A percentile compares a stretch with the other conserved stretches of the same genome.
Evolutionary conservation across 2,888 invertebrate species (phyloP).

Genomic region (Stegana nigrithorax): DNA sequence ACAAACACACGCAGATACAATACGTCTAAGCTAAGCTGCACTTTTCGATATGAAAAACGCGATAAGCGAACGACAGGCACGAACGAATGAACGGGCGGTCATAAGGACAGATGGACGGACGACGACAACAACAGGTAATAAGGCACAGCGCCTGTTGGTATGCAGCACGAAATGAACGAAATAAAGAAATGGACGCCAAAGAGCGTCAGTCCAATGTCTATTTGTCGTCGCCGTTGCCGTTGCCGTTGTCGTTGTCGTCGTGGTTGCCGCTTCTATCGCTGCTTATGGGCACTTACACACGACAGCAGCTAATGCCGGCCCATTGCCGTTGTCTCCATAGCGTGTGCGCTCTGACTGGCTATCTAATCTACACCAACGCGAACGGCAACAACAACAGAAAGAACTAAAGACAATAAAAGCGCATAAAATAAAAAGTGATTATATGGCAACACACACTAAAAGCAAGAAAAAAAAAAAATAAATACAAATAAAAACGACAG

Average conservation of each 20-base stretch:
- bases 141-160: conserved; percentile 41
- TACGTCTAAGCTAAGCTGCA: not conserved
- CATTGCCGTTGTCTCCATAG: conserved; percentile 40
- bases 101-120: no score
- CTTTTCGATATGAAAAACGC: conserved; percentile 10
- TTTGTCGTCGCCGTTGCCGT: not conserved
- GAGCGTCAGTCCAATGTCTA: not conserved
- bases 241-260: not conserved
- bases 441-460: no score
- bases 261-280: not conserved
- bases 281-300: not conserved
- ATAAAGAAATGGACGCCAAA: not conserved
- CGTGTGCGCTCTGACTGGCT: conserved; percentile 1
- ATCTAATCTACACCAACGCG: conserved; percentile 9
- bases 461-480: no score
- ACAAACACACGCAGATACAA: not conserved
- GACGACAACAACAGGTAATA: conserved; percentile 17
- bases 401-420: conserved; percentile 56
- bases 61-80: conserved; percentile 13
- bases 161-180: conserved; percentile 38
- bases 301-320: no score
- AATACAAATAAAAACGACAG: no score
- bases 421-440: no score
- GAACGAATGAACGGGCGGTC: conserved; percentile 1
- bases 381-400: not conserved